Evolutionary conservation across 2,113 vertebrate species (phyloP), one percentile per base, ranked within the genome.

Genomic region (Rhea pennata): DNA sequence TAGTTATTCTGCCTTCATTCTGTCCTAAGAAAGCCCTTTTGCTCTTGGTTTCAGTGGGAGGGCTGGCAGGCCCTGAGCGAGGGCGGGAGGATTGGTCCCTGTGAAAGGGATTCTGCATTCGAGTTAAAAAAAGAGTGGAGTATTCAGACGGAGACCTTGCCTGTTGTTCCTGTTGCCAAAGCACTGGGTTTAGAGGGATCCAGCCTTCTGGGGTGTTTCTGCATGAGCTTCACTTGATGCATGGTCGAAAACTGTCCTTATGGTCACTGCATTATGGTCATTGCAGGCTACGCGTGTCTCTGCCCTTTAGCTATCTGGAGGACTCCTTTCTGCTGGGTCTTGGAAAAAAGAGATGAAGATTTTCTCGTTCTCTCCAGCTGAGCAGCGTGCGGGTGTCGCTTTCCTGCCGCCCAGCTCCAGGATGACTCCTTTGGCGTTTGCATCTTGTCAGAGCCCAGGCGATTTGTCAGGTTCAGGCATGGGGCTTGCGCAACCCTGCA

Each of bases 261-360:
- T 3, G 1, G 19, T 9, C 7, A 31, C 48, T 61, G 29, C 13
- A 1, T 24, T 59, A 8, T 27, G 33, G 36, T 36, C 36, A 36
- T 36, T 36, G 36, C 36, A 36, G 40, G 36, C 53, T 10, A 36
- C 44, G 44, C 15, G 14, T 46, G 44, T 46, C 44, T 33, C 71
- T 39, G 48, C 61, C 33, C 23, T 29, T 48, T 54, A 12, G 9
- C 39, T 29, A 20, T n/a, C 54, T 70, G 50, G 53, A 20, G 50
- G 53, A 20, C 80, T 53, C 62, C 11, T 14, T 11, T 4, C 39
- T 22, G n/a, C 2, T 1, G 15, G 40, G 7, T 72, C 8, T 0
- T 7, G 17, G 51, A 58, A 58, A 58, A 56, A 36, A 5, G 20
- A 73, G 36, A n/a, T 12, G 29, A 65, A 31, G 59, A 26, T 3